Evolutionary conservation across 2,888 invertebrate genomes (phyloP).

Genomic region (Leucoma salicis): DNA sequence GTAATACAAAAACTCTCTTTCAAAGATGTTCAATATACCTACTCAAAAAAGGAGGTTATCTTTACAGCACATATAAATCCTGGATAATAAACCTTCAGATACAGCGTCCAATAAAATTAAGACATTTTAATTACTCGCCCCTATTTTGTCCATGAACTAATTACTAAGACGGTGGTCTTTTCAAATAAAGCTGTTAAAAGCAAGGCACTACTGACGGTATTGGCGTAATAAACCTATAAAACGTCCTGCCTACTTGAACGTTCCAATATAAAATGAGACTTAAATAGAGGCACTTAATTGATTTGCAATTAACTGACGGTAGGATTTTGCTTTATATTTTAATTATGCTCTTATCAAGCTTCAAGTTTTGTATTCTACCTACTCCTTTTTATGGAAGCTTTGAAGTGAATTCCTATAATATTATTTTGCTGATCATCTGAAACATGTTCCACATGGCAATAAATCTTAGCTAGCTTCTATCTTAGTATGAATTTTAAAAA

Average conservation of each 20-base stretch:
- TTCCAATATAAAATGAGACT: slow-evolving; percentile 48
- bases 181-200: slow-evolving; percentile 77
- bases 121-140: slow-evolving; percentile 77
- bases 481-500: no score
- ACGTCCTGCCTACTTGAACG: slow-evolving; percentile 70
- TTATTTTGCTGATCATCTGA: no score
- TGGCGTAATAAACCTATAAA: slow-evolving; percentile 70
- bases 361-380: slow-evolving; percentile 3
- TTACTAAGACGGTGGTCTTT: slow-evolving; percentile 68
- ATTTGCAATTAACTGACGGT: slow-evolving; percentile 52
- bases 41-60: slow-evolving; percentile 31
- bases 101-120: slow-evolving; percentile 72
- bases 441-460: no score
- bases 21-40: slow-evolving; percentile 2
- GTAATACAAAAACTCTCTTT: slow-evolving; percentile 6
- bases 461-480: no score
- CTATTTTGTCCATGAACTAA: slow-evolving; percentile 70
- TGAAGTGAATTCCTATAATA: no score
- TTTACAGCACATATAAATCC: slow-evolving; percentile 60
- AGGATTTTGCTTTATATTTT: slow-evolving; percentile 35
- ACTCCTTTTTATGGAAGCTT: background rate
- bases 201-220: slow-evolving; percentile 63
- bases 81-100: slow-evolving; percentile 55
- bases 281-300: slow-evolving; percentile 51
- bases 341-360: slow-evolving; percentile 20